Evolutionary conservation across 2,797 vertebrate species (phyloP).

Genomic region (Diplodus puntazzo): DNA sequence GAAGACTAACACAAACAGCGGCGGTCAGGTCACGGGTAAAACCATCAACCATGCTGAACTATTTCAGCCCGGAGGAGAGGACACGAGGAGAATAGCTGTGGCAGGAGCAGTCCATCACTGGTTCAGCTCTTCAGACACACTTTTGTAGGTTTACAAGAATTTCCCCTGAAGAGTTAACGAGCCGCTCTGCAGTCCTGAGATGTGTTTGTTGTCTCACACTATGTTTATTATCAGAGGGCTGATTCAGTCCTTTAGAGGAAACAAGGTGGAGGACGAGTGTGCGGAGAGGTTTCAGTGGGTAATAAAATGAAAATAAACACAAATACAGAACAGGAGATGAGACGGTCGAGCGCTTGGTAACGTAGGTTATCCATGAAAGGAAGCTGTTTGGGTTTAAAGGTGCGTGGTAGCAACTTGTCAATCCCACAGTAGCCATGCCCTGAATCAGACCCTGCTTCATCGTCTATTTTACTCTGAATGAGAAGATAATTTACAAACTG

Average conservation of each 20-base stretch:
- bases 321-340: conserved; percentile 15
- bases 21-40: conserved; percentile 52
- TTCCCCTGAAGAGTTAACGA: conserved; percentile 1
- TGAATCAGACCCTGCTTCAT: too few relatives aligned
- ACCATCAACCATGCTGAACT: conserved; percentile 39
- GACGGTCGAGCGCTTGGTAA: not conserved
- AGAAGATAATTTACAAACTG: too few relatives aligned
- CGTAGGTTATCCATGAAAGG: too few relatives aligned
- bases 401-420: too few relatives aligned
- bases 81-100: not conserved
- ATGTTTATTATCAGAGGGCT: conserved; percentile 23
- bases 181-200: not conserved
- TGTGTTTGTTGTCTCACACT: conserved; percentile 14
- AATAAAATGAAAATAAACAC: conserved; percentile 3
- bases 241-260: conserved; percentile 25
- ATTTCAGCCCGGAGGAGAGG: conserved; percentile 25
- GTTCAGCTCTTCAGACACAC: not conserved
- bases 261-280: not conserved
- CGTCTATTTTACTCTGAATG: too few relatives aligned
- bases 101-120: not conserved
- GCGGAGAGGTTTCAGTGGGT: conserved; percentile 14
- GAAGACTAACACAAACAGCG: conserved; percentile 60
- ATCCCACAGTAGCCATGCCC: too few relatives aligned
- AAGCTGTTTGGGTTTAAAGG: too few relatives aligned
- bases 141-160: conserved; percentile 37